Conservation (phyloP, 1,140 invertebrate genomes). For the Cherax destructor region DNA sequence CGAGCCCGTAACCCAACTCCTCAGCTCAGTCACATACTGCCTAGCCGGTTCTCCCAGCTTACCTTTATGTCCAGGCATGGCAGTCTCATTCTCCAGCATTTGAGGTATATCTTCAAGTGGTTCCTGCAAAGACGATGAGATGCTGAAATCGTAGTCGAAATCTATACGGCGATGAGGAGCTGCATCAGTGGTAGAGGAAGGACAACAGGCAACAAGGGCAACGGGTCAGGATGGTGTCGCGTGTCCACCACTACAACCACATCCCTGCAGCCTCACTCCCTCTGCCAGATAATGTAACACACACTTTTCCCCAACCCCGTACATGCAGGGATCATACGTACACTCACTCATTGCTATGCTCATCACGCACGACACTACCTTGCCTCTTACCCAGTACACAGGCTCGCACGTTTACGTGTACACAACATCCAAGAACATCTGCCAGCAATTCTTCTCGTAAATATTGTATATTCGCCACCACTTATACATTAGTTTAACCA, state of each 20-base stretch:
- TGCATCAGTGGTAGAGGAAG: not conserved
- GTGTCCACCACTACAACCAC: not conserved
- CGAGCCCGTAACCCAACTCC: conserved; percentile 26
- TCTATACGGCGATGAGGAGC: not conserved
- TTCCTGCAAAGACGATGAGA: not conserved
- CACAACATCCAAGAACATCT: not conserved
- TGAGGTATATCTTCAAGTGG: not conserved
- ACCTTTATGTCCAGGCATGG: not conserved
- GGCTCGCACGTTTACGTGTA: not conserved
- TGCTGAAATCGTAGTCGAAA: not conserved
- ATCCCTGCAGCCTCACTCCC: not conserved
- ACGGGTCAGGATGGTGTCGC: not conserved
- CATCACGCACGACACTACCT: not conserved
- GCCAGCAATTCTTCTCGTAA: too few relatives aligned
- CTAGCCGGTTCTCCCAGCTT: not conserved
- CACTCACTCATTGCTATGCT: not conserved
- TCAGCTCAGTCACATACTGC: not conserved
- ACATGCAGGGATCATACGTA: not conserved
- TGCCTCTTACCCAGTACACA: not conserved
- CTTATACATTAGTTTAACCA: not conserved
- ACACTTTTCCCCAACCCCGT: not conserved
- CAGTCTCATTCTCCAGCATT: not conserved
- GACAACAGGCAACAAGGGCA: not conserved
- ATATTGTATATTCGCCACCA: not conserved
- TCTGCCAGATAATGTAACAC: not conserved